Evolutionary conservation across 2,113 vertebrate genomes (phyloP).

Genomic region (Oenanthe melanoleuca): DNA sequence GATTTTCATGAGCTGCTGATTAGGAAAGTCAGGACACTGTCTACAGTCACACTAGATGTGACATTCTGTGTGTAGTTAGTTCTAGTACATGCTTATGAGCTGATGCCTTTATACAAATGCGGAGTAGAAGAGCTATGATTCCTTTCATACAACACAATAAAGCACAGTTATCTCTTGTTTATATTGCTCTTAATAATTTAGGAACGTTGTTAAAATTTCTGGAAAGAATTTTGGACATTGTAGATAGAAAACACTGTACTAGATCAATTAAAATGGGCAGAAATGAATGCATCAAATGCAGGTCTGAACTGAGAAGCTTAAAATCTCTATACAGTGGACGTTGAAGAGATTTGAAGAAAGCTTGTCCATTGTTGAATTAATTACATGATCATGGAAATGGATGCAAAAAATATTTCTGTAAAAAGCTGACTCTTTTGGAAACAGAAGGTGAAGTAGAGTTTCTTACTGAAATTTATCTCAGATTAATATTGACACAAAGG

Average conservation of each 20-base stretch:
- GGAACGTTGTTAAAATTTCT: not conserved
- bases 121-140: not conserved
- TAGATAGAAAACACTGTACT: not conserved
- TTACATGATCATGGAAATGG: not conserved
- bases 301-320: not conserved
- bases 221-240: not conserved
- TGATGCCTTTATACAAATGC: not conserved
- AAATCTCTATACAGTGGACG: not conserved
- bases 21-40: not conserved
- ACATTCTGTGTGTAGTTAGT: not conserved
- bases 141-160: not conserved
- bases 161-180: not conserved
- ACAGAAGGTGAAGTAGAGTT: not conserved
- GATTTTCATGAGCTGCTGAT: not conserved
- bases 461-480: not conserved
- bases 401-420: not conserved
- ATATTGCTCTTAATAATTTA: not conserved
- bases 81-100: not conserved
- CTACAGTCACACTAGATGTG: not conserved
- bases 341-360: not conserved
- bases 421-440: not conserved
- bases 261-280: not conserved
- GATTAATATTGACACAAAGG: slow-evolving; percentile 65
- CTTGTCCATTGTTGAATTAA: not conserved
- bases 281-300: not conserved